Base-by-base conservation (phyloP, 30 jellyfish, hydroid and myxozoan species). In the Morbakka virulenta region DNA sequence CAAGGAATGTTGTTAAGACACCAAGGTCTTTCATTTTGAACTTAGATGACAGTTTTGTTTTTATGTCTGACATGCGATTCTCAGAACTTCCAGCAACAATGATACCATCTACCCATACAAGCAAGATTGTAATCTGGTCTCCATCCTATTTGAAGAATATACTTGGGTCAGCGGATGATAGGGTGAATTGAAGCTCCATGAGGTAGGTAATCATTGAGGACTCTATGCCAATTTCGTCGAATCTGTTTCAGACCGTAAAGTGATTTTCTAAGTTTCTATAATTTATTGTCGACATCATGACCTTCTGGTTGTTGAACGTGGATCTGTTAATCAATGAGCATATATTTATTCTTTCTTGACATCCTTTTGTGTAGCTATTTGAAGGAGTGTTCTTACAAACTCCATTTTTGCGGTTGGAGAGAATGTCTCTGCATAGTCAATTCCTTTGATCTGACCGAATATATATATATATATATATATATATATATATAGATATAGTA, bases 161-260 rank as follows among this genome's bases (percentile, higher is more conserved):
- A 30, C 94, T 57, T 31, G 94, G 92, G 87, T 82, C 94, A 28
- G 94, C 57, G 23, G 1, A 35, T 23, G 84, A 72, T 36, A 71
- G 92, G 25, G 0, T 11, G 52, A 75, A 84, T 2, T 36, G 49
- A 2, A 64, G 3, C 29, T 74, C 66, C 22, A 3, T 30, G 0
- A 84, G 79, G 62, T 49, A 33, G 2, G n/a, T n/a, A n/a, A n/a
- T 84, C 22, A 14, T 57, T 68, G 14, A 84, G 65, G 3, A 50
- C 0, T 0, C 24, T 0, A 2, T 84, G 77, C 86, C 95, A 84
- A 51, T 84, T 84, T 12, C 95, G 25, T 9, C 95, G 91, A 51
- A 85, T 84, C 29, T 84, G 95, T 49, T 76, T 75, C 27, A 84
- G 86, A 13, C 95, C 93, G 80, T 84, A 74, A 1, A 84, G 53